Conservation (phyloP, 2,797 vertebrate species). For the Linurgus olivaceus region DNA sequence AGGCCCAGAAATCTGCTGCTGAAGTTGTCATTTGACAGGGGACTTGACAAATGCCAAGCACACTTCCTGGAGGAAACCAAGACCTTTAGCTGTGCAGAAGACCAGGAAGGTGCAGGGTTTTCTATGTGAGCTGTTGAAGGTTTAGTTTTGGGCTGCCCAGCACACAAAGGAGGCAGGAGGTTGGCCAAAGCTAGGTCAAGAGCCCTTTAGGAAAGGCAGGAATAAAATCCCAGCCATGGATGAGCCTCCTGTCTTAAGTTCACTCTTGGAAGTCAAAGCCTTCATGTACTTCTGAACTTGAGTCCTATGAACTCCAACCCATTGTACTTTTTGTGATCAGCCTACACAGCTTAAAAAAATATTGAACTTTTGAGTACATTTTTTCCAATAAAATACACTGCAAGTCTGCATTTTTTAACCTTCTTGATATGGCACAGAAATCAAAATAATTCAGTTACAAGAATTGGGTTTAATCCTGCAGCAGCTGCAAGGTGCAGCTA, state of each 20-base stretch:
- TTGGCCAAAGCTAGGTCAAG: not conserved
- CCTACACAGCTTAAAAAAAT: not conserved
- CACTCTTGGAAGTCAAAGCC: not conserved
- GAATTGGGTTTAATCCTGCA: not conserved
- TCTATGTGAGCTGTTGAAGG: not conserved
- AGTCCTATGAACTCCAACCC: not conserved
- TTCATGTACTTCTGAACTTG: not conserved
- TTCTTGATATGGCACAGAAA: not conserved
- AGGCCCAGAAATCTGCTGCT: not conserved
- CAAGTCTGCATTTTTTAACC: not conserved
- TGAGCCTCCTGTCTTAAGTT: not conserved
- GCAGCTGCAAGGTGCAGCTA: not conserved
- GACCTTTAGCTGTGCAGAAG: not conserved
- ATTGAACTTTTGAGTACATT: not conserved
- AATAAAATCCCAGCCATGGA: not conserved
- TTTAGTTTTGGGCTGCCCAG: not conserved
- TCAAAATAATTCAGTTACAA: slow-evolving; percentile 40
- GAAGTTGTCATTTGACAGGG: not conserved
- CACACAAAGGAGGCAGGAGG: not conserved
- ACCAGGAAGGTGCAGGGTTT: not conserved
- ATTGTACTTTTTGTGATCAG: not conserved
- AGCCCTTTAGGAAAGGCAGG: not conserved
- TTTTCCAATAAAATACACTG: not conserved
- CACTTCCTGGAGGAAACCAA: not conserved
- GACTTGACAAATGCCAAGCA: not conserved